Conservation (phyloP, 2,888 invertebrate species). For the Drosophila eohydei region DNA sequence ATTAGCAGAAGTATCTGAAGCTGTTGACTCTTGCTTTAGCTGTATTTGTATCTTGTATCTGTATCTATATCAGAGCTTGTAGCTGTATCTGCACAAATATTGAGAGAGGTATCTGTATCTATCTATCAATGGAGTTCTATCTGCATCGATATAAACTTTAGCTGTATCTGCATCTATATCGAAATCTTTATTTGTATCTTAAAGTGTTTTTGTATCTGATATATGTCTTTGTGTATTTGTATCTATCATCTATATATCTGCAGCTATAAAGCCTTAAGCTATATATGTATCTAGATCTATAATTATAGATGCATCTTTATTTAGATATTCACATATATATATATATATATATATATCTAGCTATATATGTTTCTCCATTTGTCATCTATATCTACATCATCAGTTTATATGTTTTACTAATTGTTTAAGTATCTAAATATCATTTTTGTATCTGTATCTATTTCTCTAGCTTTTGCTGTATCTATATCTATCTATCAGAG, state of each 20-base stretch:
- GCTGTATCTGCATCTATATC: not conserved
- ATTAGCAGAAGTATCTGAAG: slow-evolving; percentile 12
- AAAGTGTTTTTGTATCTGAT: no score
- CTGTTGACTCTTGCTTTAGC: not conserved
- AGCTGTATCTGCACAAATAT: not conserved
- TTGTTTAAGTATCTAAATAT: not conserved
- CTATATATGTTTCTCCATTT: not conserved
- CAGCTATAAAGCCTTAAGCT: no score
- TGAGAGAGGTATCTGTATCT: no score
- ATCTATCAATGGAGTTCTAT: not conserved
- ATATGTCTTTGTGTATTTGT: not conserved
- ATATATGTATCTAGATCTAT: not conserved
- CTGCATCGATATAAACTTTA: not conserved
- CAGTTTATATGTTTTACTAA: not conserved
- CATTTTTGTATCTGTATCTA: slow-evolving; percentile 13
- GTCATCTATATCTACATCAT: not conserved
- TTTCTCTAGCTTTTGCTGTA: slow-evolving; percentile 5
- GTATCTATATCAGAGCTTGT: not conserved
- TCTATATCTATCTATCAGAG: slow-evolving; percentile 24
- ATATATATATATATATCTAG: not conserved
- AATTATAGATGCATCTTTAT: not conserved
- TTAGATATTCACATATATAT: not conserved
- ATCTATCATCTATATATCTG: not conserved
- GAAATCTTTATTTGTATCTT: no score
- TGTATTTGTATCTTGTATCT: not conserved